A percentile compares a stretch with the other conserved stretches of the same genome.
Evolutionary conservation across 92 coral and sea anemone genomes (phyloP).

Genomic region (Epizoanthus scotinus): DNA sequence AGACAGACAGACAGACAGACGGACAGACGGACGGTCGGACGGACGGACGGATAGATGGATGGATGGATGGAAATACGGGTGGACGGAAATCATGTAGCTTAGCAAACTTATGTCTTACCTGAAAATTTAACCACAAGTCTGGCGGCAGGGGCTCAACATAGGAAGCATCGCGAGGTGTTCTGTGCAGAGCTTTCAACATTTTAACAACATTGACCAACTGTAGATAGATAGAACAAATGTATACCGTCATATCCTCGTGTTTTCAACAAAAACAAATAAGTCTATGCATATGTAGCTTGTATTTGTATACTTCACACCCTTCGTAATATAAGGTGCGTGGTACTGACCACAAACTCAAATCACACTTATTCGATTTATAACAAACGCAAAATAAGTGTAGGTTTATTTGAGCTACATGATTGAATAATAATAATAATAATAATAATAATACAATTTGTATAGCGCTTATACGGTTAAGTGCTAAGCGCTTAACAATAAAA

Average conservation of each 20-base stretch:
- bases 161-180: conserved; percentile 71
- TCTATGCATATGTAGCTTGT: neutral
- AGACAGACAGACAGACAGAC: too few relatives aligned
- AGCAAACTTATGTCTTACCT: conserved; percentile 49
- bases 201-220: conserved; percentile 82
- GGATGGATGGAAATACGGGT: neutral
- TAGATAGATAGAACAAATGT: neutral
- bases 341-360: neutral
- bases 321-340: neutral
- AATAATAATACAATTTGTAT: too few relatives aligned
- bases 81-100: neutral
- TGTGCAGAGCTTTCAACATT: conserved; percentile 83
- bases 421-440: too few relatives aligned
- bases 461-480: too few relatives aligned
- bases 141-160: conserved; percentile 82
- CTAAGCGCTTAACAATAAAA: too few relatives aligned
- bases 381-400: too few relatives aligned
- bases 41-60: neutral
- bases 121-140: conserved; percentile 85
- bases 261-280: neutral
- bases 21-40: too few relatives aligned
- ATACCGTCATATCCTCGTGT: neutral
- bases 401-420: too few relatives aligned
- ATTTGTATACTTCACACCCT: neutral
- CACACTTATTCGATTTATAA: neutral